Evolutionary conservation across 2,113 vertebrate species (phyloP), one percentile per base, ranked within the genome.

Genomic region (Cisticola juncidis): DNA sequence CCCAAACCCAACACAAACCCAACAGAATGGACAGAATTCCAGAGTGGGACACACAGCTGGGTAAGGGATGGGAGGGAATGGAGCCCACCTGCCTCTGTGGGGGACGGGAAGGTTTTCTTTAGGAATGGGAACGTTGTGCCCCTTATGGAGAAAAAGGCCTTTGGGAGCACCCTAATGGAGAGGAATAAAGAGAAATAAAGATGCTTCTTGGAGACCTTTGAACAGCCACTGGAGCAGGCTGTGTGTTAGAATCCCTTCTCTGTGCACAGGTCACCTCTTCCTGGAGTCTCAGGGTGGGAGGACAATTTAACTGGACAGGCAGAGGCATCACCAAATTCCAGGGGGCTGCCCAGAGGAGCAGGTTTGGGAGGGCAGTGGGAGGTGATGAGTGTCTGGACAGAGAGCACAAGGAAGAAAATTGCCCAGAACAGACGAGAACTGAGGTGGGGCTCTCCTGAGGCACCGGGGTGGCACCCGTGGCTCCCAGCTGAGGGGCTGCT

Each of bases 11-110:
- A 23, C 1, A 28, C 28, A 47, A 47, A 64, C 23, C 50, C 1
- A 13, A 35, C 5, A 24, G 51, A 60, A 74, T 14, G 7, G 33
- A n/a, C 77, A 50, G 17, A 29, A 45, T 45, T 10, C 60, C 13
- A 58, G 0, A 21, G 17, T 8, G 23, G 44, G 33, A 44, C 31
- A 10, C 1, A 2, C 0, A 17, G 14, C 0, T 19, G 44, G 40
- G 14, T 19, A 33, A 45, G 33, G 4, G 45, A 45, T 11, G 28
- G 16, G 28, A 38, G 44, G 2, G 6, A 17, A 12, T 36, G 58
- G 18, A 36, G 6, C 11, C 19, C 50, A 9, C 9, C 26, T 33
- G 18, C 9, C 23, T 45, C 14, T 29, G 19, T 9, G n/a, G 36
- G 23, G 45, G 13, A 74, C 60, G 33, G 5, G 45, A 60, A 45